Percentiles rank a stretch among this genome's conserved stretches.
Evolutionary conservation across 2,797 vertebrate species (phyloP).

Genomic region (Schizothorax lantsangensis): DNA sequence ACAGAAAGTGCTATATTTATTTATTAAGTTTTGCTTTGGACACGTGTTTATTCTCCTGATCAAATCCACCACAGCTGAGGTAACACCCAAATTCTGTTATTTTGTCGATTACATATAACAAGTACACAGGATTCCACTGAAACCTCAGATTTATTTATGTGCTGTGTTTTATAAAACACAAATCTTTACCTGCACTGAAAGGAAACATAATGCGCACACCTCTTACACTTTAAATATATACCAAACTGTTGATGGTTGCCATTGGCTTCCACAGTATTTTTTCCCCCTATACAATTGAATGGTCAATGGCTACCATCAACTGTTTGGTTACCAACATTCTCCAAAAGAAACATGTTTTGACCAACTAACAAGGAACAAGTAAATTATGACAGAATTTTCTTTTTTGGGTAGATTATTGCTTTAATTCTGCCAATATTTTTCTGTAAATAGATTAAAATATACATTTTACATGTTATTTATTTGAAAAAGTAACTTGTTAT

Average conservation of each 20-base stretch:
- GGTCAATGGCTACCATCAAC: too few species aligned
- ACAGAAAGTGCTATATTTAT: not conserved
- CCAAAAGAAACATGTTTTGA: too few species aligned
- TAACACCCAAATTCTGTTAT: not conserved
- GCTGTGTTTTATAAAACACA: not conserved
- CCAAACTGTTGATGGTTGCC: too few species aligned
- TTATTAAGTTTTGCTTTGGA: not conserved
- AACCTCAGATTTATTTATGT: not conserved
- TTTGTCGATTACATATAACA: not conserved
- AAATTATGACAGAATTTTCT: too few species aligned
- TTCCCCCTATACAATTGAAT: too few species aligned
- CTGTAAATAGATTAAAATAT: too few species aligned
- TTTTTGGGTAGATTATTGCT: too few species aligned
- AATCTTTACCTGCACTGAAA: not conserved
- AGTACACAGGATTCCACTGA: not conserved
- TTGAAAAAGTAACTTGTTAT: not conserved
- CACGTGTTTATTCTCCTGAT: not conserved
- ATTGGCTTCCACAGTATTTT: not conserved
- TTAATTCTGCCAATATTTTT: too few species aligned
- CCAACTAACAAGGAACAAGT: too few species aligned
- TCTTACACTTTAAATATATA: not conserved
- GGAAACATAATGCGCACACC: not conserved
- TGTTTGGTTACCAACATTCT: too few species aligned
- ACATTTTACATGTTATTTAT: too few species aligned
- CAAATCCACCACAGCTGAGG: not conserved